These are phyloP conservation scores for Leptinotarsa undecemlineata DNA, from an alignment of 1,140 invertebrate genomes.

Conservation along the genomic window DNA sequence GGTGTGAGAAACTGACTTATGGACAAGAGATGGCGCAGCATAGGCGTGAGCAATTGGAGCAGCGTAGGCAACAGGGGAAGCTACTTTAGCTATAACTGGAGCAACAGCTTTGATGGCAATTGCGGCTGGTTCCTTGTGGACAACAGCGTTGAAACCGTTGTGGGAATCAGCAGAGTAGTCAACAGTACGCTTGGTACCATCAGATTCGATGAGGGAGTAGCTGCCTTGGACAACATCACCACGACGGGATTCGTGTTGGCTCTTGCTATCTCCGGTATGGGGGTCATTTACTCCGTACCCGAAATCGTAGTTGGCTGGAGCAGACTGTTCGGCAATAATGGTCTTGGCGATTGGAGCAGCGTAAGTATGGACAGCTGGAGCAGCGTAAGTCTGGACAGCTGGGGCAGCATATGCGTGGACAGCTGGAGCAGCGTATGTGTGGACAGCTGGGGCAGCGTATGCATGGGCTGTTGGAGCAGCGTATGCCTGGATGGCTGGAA, in stretches of 20 bases:
- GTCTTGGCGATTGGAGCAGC: constrained; percentile 20
- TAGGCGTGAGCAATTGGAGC: constrained; percentile 27
- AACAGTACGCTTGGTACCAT: constrained; percentile 63
- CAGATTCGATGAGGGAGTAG: constrained; percentile 59
- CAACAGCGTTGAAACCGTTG: constrained; percentile 58
- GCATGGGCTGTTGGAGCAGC: constrained; percentile 2
- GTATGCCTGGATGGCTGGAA: constrained; percentile 46
- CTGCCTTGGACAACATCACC: constrained; percentile 39
- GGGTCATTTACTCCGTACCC: constrained; percentile 53
- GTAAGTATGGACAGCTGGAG: neutral
- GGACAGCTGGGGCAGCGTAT: constrained; percentile 34
- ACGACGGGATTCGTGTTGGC: constrained; percentile 40
- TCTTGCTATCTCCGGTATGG: constrained; percentile 55
- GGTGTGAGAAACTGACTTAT: neutral
- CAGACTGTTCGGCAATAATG: constrained; percentile 33
- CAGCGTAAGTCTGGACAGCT: constrained; percentile 9
- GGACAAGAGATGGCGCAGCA: constrained; percentile 3
- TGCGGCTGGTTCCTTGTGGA: constrained; percentile 38
- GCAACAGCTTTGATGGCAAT: constrained; percentile 14
- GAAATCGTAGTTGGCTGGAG: constrained; percentile 39
- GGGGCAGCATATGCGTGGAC: constrained; percentile 7
- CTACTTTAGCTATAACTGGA: constrained; percentile 7
- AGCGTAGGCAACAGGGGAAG: constrained; percentile 3
- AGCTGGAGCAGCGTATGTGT: constrained; percentile 40
- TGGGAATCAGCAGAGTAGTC: constrained; percentile 65